Evolutionary conservation across 2,888 invertebrate species (phyloP), one percentile per base, ranked within the genome.

Genomic region (Lypha dubia): DNA sequence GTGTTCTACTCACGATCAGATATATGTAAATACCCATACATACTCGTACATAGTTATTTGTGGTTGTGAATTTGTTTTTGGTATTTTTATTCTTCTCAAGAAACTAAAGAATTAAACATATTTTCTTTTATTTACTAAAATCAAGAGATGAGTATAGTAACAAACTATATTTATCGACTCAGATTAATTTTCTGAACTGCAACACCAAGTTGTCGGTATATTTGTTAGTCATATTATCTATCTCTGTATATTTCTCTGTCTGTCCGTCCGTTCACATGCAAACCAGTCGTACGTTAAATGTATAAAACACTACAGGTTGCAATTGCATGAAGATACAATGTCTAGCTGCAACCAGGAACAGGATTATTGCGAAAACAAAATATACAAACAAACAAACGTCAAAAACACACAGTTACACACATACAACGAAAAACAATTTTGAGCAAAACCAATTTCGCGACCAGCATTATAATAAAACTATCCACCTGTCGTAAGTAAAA

Each of bases 401-500:
- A 28, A 41, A 75, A 24, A 46, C 20, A 62, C 41, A 24, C 62
- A 41, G 1, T 32, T 13, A 17, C 35, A 44, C 41, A 70, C 68
- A 32, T 24, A 51, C 35, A 46, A 28, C 1, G 15, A 53, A 63
- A 79, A 56, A 79, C 38, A 53, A 63, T 63, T 79, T 71, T 24
- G 24, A 71, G 71, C 70, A 70, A 79, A 79, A 71, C 22, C 71
- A 71, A 46, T 71, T 79, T 46, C 58, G 63, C 46, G 20, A 38
- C 58, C 79, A 79, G 73, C 65, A 73, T 67, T 71, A 73, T 68
- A 71, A 73, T 49, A 65, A 68, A 75, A 75, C 62, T 75, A 81
- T 81, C 74, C 80, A 81, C 80, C 80, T 81, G 80, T 75, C 74
- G 74, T 67, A 68, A 68, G 62, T 53, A 62, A 56, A 81, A 81